A percentile compares a stretch with the other conserved stretches of the same genome.
Evolutionary conservation across 2,888 invertebrate genomes (phyloP).

Genomic region (Drosophila austrosaltans): DNA sequence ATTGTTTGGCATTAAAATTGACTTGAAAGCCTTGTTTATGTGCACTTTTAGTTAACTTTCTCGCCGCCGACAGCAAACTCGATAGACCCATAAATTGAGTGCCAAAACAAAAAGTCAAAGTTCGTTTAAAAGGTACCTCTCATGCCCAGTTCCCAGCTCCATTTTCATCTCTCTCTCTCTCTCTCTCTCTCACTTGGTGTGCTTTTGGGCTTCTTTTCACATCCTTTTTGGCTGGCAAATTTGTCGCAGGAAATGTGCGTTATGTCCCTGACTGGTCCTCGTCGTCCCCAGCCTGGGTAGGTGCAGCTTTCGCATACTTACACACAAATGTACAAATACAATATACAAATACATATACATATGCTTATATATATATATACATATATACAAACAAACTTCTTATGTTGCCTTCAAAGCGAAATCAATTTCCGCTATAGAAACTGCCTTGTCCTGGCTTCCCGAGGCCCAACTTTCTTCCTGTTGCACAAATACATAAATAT

Average conservation of each 20-base stretch:
- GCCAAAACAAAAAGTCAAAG: constrained; percentile 73
- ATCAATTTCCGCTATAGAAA: constrained; percentile 69
- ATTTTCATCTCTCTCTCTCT: neutral
- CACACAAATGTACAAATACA: neutral
- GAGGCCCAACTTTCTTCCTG: constrained; percentile 71
- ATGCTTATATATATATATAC: neutral
- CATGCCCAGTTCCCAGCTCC: neutral
- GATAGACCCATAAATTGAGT: constrained; percentile 77
- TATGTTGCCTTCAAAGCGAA: constrained; percentile 60
- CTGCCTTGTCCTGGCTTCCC: constrained; percentile 47
- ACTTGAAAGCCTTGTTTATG: constrained; percentile 73
- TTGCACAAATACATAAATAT: constrained; percentile 72
- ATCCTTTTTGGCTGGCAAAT: constrained; percentile 63
- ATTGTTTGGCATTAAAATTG: constrained; percentile 73
- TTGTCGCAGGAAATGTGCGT: constrained; percentile 78
- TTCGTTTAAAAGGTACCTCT: constrained; percentile 61
- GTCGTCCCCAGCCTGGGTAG: constrained; percentile 40
- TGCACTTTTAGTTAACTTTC: constrained; percentile 72
- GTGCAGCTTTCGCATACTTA: constrained; percentile 28
- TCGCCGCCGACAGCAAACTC: constrained; percentile 52
- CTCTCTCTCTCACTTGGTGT: too few relatives aligned
- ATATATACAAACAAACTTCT: constrained; percentile 26
- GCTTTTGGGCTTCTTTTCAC: constrained; percentile 21
- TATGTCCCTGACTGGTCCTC: constrained; percentile 43
- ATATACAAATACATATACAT: neutral